A percentile compares a stretch with the other conserved stretches of the same genome.
Evolutionary conservation across 1,140 invertebrate genomes (phyloP).

Genomic region (Armadillidium nasatum): DNA sequence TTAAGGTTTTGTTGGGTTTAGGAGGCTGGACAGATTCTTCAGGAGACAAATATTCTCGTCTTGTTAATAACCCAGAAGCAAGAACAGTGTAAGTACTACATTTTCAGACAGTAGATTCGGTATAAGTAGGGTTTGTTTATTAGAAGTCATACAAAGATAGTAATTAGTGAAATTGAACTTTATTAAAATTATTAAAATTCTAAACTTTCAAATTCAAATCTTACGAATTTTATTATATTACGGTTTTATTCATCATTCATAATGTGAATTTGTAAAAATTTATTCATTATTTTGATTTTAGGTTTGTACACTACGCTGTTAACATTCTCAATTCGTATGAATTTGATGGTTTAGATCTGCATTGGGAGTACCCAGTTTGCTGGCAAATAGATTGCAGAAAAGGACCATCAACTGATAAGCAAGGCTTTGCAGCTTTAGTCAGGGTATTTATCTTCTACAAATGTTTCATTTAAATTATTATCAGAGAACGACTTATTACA

Average conservation of each 20-base stretch:
- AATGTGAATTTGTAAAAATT: background rate
- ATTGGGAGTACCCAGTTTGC: constrained; percentile 88
- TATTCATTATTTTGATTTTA: constrained; percentile 25
- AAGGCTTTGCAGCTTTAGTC: constrained; percentile 69
- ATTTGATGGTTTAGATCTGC: constrained; percentile 76
- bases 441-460: constrained; percentile 52
- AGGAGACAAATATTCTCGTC: constrained; percentile 73
- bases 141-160: too few species aligned
- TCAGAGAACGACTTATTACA: too few species aligned
- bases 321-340: constrained; percentile 66
- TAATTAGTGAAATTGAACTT: too few species aligned
- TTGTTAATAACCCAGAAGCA: constrained; percentile 61
- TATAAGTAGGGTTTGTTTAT: background rate
- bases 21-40: constrained; percentile 87
- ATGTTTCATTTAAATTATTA: too few species aligned
- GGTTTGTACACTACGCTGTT: constrained; percentile 58
- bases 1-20: constrained; percentile 66
- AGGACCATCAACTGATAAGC: constrained; percentile 67
- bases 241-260: too few species aligned
- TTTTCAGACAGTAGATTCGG: background rate
- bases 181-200: too few species aligned
- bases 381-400: constrained; percentile 84
- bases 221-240: too few species aligned
- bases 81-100: constrained; percentile 59
- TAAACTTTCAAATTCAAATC: too few species aligned